Conservation (phyloP, 2,888 invertebrate genomes). For the Drosophila acutilabella region DNA sequence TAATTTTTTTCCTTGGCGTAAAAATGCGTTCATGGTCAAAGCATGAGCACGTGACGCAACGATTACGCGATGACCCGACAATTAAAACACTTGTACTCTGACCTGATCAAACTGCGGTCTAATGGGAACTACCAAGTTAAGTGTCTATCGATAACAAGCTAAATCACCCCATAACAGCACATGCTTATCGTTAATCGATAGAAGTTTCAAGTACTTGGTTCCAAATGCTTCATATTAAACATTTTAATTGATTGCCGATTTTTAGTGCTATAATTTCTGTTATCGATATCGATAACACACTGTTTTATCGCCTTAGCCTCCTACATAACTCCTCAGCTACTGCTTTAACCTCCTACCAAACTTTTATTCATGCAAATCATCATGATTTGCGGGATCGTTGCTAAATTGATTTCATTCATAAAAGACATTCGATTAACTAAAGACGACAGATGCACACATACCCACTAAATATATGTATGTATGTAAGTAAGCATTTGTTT, state of each 20-base stretch:
- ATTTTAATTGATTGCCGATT: too few species aligned
- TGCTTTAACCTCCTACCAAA: too few species aligned
- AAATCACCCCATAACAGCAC: too few species aligned
- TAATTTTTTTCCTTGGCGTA: constrained; percentile 54
- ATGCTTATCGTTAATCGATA: too few species aligned
- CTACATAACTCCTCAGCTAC: neutral
- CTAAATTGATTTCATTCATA: constrained; percentile 18
- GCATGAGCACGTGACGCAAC: constrained; percentile 71
- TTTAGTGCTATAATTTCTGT: too few species aligned
- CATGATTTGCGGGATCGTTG: constrained; percentile 4
- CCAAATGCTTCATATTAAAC: too few species aligned
- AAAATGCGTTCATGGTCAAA: constrained; percentile 79
- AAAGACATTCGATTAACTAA: constrained; percentile 2
- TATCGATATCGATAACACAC: too few species aligned
- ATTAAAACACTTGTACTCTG: constrained; percentile 1
- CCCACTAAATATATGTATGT: neutral
- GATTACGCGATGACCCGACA: constrained; percentile 48
- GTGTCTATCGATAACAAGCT: neutral
- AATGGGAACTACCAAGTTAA: neutral
- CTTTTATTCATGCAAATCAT: neutral
- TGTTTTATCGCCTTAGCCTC: too few species aligned
- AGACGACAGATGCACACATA: neutral
- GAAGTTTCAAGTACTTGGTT: too few species aligned
- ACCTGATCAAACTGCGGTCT: neutral
- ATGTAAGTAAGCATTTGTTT: neutral